Evolutionary conservation across 2,888 invertebrate species (phyloP).

Genomic region (Acleris sparsana): DNA sequence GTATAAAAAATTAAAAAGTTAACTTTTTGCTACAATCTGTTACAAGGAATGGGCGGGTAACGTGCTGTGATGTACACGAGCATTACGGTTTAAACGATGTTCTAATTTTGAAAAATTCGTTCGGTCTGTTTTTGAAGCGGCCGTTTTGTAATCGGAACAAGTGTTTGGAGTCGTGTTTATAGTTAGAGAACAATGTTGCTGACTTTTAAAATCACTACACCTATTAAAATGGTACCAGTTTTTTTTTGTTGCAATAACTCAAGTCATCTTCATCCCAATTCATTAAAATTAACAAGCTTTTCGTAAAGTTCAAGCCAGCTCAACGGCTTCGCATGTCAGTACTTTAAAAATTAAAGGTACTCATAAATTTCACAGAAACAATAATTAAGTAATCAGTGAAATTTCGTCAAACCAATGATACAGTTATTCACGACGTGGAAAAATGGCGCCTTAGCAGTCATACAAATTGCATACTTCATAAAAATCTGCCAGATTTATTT

Average conservation of each 20-base stretch:
- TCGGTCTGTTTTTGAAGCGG: conserved; percentile 23
- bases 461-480: conserved; percentile 49
- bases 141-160: conserved; percentile 32
- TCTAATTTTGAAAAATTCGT: conserved; percentile 48
- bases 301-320: conserved; percentile 29
- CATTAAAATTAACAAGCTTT: conserved; percentile 33
- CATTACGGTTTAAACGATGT: conserved; percentile 45
- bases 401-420: conserved; percentile 74
- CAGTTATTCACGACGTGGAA: conserved; percentile 67
- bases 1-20: conserved; percentile 37
- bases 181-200: conserved; percentile 26
- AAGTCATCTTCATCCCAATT: conserved; percentile 32
- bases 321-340: conserved; percentile 52
- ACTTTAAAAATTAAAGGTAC: conserved; percentile 58
- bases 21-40: conserved; percentile 42
- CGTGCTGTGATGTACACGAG: conserved; percentile 44
- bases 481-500: conserved; percentile 34
- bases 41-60: conserved; percentile 50
- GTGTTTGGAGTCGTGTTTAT: conserved; percentile 30
- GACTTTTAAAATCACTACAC: conserved; percentile 23
- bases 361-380: conserved; percentile 50
- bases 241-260: conserved; percentile 13
- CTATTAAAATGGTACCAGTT: conserved; percentile 22
- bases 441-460: conserved; percentile 62
- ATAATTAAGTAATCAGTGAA: conserved; percentile 78